A percentile compares a stretch with the other conserved stretches of the same genome.
These are phyloP conservation scores for Tipula lateralis DNA, from an alignment of 2,888 invertebrate genomes.

Conservation along the genomic window DNA sequence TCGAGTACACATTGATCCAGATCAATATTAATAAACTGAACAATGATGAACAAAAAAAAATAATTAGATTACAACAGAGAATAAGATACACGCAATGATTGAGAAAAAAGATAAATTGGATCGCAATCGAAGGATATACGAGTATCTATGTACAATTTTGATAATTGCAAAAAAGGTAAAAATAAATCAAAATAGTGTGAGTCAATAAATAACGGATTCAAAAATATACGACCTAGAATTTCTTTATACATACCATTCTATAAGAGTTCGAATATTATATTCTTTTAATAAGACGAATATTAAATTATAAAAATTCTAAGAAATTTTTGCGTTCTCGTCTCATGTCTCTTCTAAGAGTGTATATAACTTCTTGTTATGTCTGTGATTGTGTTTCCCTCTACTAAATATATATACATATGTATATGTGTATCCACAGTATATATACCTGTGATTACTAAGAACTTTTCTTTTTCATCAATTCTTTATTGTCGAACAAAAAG, in stretches of 20 bases:
- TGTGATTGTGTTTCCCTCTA: neutral
- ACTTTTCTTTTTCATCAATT: neutral
- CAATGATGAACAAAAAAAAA: too few species aligned
- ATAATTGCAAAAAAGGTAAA: neutral
- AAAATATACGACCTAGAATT: neutral
- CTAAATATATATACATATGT: neutral
- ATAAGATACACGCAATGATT: too few species aligned
- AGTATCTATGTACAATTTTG: too few species aligned
- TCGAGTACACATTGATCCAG: too few species aligned
- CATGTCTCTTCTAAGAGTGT: neutral
- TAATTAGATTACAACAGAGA: too few species aligned
- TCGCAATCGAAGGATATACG: too few species aligned
- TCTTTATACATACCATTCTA: neutral
- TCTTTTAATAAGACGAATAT: conserved; percentile 11
- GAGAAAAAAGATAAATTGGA: too few species aligned
- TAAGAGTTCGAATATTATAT: neutral
- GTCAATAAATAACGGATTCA: neutral
- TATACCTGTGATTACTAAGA: neutral
- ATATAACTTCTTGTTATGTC: neutral
- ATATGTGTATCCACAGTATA: neutral
- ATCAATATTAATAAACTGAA: too few species aligned
- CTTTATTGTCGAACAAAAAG: conserved; percentile 6
- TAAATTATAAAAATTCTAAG: conserved; percentile 24
- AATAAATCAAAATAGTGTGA: neutral
- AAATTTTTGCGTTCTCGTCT: neutral